Evolutionary conservation across 1,140 invertebrate species (phyloP).

Genomic region (Agraylea sexmaculata): DNA sequence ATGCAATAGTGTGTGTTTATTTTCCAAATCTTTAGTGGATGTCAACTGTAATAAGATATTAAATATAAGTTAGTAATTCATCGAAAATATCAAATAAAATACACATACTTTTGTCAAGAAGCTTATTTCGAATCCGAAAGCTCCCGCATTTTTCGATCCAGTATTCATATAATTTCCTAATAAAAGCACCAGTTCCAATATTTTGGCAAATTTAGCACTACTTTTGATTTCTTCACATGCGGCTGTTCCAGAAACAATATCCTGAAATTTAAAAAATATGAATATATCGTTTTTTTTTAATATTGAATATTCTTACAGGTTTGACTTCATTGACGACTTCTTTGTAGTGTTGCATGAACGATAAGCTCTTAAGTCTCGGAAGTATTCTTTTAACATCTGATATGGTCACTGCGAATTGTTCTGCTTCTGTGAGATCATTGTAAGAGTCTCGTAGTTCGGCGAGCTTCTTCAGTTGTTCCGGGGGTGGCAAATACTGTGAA

Average conservation of each 20-base stretch:
- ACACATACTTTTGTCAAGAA: conserved; percentile 78
- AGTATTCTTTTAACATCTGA: conserved; percentile 77
- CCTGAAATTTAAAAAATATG: conserved; percentile 36
- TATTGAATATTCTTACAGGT: conserved; percentile 50
- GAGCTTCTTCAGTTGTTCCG: conserved; percentile 77
- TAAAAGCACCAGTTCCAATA: conserved; percentile 81
- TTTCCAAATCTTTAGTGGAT: conserved; percentile 90
- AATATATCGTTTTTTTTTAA: conserved; percentile 5
- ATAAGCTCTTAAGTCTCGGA: conserved; percentile 78
- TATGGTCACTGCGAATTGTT: conserved; percentile 90
- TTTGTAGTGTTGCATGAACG: conserved; percentile 76
- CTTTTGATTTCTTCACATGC: conserved; percentile 90
- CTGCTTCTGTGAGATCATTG: conserved; percentile 79
- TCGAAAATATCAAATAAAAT: conserved; percentile 8
- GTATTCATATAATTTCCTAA: conserved; percentile 94
- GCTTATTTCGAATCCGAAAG: conserved; percentile 93
- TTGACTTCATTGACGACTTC: conserved; percentile 65
- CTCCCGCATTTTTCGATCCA: conserved; percentile 84
- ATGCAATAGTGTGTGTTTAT: conserved; percentile 85
- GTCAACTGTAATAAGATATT: conserved; percentile 52
- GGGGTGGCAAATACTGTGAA: conserved; percentile 71
- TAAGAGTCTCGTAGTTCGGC: conserved; percentile 65
- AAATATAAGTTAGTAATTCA: conserved; percentile 7
- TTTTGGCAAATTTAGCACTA: conserved; percentile 80
- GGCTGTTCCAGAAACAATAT: conserved; percentile 87